phyloP scores from a whole-genome alignment of 2,888 invertebrate genomes.

The Xiphydria camelus region DNA sequence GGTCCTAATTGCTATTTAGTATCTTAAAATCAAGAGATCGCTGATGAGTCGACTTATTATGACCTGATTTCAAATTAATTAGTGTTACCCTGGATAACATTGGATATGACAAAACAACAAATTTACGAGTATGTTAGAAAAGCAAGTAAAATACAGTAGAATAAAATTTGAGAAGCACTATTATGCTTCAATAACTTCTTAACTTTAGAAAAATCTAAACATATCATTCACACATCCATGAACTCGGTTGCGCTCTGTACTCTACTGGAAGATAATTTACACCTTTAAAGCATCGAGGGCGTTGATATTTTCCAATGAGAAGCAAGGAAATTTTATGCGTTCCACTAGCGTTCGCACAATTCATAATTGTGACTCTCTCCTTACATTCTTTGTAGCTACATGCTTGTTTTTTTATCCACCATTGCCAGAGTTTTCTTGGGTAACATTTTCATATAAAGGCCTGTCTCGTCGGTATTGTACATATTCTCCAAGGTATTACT shows the following conservation, averaged over 20 bases:
- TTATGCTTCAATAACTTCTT: background rate
- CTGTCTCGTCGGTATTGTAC: constrained; percentile 30
- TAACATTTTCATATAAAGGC: constrained; percentile 25
- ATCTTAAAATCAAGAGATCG: too few relatives aligned
- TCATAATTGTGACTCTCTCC: constrained; percentile 33
- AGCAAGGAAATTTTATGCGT: constrained; percentile 35
- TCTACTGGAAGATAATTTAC: constrained; percentile 19
- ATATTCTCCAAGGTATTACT: constrained; percentile 20
- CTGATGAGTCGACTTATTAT: too few relatives aligned
- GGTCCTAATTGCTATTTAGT: too few relatives aligned
- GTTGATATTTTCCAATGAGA: constrained; percentile 36
- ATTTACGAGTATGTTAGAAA: too few relatives aligned
- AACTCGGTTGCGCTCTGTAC: constrained; percentile 22
- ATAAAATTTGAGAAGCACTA: background rate
- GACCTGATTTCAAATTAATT: too few relatives aligned
- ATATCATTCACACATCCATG: constrained; percentile 34
- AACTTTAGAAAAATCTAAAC: constrained; percentile 6
- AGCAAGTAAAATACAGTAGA: too few relatives aligned
- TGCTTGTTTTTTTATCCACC: constrained; percentile 21
- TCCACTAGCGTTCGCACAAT: constrained; percentile 36
- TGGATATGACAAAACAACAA: background rate
- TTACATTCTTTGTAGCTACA: constrained; percentile 30
- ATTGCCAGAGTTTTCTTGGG: constrained; percentile 19
- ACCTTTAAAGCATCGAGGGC: constrained; percentile 33
- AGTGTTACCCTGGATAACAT: too few relatives aligned